Base-by-base conservation (phyloP, 2,797 vertebrate genomes). In the Artibeus lituratus region DNA sequence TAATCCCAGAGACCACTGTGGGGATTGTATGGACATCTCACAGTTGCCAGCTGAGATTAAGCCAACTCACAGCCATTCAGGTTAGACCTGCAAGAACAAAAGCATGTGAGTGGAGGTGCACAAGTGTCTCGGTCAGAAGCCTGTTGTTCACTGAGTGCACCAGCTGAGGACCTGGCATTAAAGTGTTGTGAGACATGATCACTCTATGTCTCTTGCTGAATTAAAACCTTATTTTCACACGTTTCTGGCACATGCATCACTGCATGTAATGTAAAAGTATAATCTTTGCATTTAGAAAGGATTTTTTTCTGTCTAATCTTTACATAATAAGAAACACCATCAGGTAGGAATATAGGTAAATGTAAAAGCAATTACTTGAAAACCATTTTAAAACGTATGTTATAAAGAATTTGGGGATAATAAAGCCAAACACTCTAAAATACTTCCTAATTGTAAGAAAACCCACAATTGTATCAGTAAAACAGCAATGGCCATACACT, bases 31-130 rank as follows among this genome's bases (percentile, higher is more conserved):
- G 98, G 99, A 99, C 98, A 98, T 98, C 99, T 99, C 99, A 99
- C 99, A 99, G 99, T 99, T 99, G 99, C 99, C 99, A 99, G 99
- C 99, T 99, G 99, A 99, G 99, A 99, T 99, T 99, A 99, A 98
- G 98, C 99, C 99, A 99, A 99, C 98, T 98, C 99, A 99, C 99
- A 99, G 99, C 99, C 98, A 98, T 99, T 96, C 94, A 95, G 76
- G 88, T 98, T 97, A 98, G 97, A 97, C 95, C 98, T 98, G 98
- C 97, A 98, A 97, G 97, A 98, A 84, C 67, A 96, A 95, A 96
- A 96, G 96, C 96, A 81, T 98, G 97, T 98, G 97, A 98, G 96
- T 95, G 97, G 59, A 77, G 53, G 81, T 94, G 93, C 80, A 91
- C 89, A 89, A 94, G 81, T 96, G 94, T 95, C 94, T 97, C 95